Evolutionary conservation across 2,113 vertebrate genomes (phyloP), one percentile per base, ranked within the genome.

Genomic region (Brienomyrus brachyistius): DNA sequence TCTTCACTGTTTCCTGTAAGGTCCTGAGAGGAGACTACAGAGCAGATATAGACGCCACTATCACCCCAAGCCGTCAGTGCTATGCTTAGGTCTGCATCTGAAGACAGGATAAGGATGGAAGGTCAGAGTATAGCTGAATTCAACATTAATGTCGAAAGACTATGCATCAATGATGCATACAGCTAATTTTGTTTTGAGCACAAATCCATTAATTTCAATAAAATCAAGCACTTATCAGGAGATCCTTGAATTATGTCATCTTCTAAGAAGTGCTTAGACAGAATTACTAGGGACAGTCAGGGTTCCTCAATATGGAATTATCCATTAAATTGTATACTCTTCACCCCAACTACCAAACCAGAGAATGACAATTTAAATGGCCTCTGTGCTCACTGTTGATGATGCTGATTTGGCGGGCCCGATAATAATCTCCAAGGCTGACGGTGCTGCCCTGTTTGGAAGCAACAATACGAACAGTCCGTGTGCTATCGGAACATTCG

Each of bases 21-120:
- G 88, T 98, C 97, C 89, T 96, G 94, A 1, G 94, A 86, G 0
- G 97, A 97, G 0, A 93, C 56, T 19, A 98, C 97, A 0, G 93
- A 95, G 89, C 97, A 98, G 77, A 96, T 90, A 47, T 98, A 98
- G 6, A 98, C 97, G 0, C 97, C 97, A 0, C 97, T 97, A 94
- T 98, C 97, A 0, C 97, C 97, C 97, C 97, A 98, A 0, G 96
- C 97, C 0, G 97, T 97, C 95, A 97, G 96, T 0, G 94, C 96
- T 0, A 98, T 94, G 47, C 94, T 96, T 88, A 98, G 95, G 91
- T 98, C 97, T 0, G 97, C 97, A 59, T 96, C 97, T 98, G 91
- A 0, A 35, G 47, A 5, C 74, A 43, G 66, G 1, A 83, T 17
- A 23, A 66, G 51, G 35, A 43, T 11, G 47, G 31, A 3, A n/a